These are phyloP conservation scores for Simalia tracyae DNA, from an alignment of 2,797 vertebrate genomes.

Conservation along the genomic window DNA sequence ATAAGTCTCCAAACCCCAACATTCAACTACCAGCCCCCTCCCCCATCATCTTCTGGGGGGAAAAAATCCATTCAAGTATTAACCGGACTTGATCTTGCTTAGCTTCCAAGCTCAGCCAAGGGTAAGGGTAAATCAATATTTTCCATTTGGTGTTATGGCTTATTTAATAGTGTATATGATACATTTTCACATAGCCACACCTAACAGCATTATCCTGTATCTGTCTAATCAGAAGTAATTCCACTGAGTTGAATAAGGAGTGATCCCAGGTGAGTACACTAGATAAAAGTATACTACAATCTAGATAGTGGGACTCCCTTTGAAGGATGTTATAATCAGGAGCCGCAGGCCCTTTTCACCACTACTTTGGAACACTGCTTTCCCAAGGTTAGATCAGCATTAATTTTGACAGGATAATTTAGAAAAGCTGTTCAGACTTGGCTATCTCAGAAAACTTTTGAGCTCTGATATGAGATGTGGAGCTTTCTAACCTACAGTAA, in stretches of 20 bases:
- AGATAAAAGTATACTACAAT: neutral
- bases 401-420: neutral
- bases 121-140: neutral
- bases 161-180: neutral
- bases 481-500: neutral
- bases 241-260: neutral
- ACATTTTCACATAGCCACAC: neutral
- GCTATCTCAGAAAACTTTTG: neutral
- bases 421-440: neutral
- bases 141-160: neutral
- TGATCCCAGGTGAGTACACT: neutral
- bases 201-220: neutral
- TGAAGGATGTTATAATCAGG: neutral
- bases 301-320: neutral
- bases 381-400: neutral
- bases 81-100: neutral
- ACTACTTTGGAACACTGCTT: neutral
- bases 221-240: neutral
- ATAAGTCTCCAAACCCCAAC: neutral
- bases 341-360: neutral
- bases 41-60: neutral
- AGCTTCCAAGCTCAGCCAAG: neutral
- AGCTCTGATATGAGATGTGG: neutral
- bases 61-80: neutral
- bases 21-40: neutral